These are phyloP conservation scores for Leptogaster cylindrica DNA, from an alignment of 2,888 invertebrate species.

Conservation along the genomic window DNA sequence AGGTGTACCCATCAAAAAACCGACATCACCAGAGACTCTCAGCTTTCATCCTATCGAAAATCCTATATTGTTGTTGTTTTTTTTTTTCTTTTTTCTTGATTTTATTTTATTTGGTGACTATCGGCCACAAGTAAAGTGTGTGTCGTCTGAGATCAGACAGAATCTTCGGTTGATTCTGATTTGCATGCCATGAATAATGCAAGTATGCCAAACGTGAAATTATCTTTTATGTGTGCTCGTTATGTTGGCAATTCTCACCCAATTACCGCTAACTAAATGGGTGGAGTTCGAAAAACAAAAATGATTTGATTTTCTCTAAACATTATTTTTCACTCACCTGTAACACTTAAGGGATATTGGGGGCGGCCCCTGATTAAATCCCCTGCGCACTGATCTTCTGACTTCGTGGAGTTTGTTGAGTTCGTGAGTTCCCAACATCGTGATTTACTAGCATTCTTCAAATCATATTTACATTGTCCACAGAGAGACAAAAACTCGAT, in stretches of 20 bases:
- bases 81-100: too few relatives aligned
- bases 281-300: neutral
- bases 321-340: neutral
- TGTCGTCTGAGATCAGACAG: neutral
- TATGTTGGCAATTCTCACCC: constrained; percentile 1
- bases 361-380: too few relatives aligned
- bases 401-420: neutral
- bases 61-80: neutral
- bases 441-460: neutral
- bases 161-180: neutral
- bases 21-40: neutral
- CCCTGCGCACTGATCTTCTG: neutral
- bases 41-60: neutral
- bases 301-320: neutral
- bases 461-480: neutral
- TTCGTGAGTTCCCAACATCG: neutral
- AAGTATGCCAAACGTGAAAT: neutral
- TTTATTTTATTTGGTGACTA: too few relatives aligned
- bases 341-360: too few relatives aligned
- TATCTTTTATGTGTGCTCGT: neutral
- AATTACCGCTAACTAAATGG: neutral
- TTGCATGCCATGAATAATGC: constrained; percentile 9
- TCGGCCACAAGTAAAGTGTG: too few relatives aligned
- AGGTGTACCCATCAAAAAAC: neutral
- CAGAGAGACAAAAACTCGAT: neutral